Percentiles rank a stretch among this genome's conserved stretches.
phyloP scores from a whole-genome alignment of 2,797 vertebrate genomes.

The Dromococcyx pavoninus region DNA sequence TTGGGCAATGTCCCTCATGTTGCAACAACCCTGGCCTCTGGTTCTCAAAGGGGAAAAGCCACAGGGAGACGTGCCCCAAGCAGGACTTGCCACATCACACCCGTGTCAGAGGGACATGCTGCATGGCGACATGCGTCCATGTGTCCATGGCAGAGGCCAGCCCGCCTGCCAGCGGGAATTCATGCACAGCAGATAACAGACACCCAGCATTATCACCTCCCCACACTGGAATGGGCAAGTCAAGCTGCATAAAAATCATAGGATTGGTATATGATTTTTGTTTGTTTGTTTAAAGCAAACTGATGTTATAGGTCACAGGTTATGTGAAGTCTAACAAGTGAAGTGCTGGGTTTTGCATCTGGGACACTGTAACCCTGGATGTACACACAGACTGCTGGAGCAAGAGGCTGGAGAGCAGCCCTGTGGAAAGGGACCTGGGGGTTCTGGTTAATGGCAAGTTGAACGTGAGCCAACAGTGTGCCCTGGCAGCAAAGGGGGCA shows the following conservation, averaged over 20 bases:
- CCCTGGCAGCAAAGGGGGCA: no score
- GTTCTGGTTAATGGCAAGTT: no score
- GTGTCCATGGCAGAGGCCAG: background rate
- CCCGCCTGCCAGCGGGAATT: background rate
- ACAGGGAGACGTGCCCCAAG: background rate
- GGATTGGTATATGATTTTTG: background rate
- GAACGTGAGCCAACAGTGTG: no score
- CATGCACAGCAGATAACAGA: background rate
- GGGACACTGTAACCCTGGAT: no score
- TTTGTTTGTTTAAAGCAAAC: background rate
- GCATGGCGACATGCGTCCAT: rapidly evolving
- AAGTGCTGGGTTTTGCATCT: no score
- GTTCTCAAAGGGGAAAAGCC: background rate
- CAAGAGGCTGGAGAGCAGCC: no score
- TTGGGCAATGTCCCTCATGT: rapidly evolving
- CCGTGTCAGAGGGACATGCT: background rate
- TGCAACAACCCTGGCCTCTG: background rate
- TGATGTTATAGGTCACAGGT: background rate
- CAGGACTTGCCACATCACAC: background rate
- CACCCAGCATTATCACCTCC: background rate
- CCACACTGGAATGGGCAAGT: background rate
- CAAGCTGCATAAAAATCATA: background rate
- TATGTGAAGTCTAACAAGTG: no score
- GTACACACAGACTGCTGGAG: no score
- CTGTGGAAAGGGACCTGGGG: no score